Evolutionary conservation across 2,797 vertebrate genomes (phyloP).

Genomic region (Nothura maculosa): DNA sequence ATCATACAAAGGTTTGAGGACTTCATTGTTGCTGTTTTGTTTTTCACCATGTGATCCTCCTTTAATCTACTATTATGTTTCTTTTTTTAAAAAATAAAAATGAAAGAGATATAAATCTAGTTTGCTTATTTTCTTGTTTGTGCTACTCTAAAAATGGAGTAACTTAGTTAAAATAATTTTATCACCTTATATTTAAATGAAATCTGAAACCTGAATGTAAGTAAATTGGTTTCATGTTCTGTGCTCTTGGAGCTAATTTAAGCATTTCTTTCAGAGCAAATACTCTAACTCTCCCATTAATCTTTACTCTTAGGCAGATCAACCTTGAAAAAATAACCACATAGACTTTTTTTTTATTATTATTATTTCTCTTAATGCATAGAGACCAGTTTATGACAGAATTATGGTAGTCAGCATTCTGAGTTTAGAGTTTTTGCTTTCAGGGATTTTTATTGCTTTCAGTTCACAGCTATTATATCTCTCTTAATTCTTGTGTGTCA

Average conservation of each 20-base stretch:
- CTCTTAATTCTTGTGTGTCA: constrained; percentile 46
- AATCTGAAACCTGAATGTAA: not conserved
- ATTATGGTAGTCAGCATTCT: not conserved
- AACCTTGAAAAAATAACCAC: not conserved
- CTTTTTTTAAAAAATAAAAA: not conserved
- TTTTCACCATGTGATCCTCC: not conserved
- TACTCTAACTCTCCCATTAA: not conserved
- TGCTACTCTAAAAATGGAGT: not conserved
- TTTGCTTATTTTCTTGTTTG: not conserved
- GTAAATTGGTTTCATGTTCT: not conserved
- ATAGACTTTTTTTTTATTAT: not conserved
- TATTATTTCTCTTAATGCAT: not conserved
- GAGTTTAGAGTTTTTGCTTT: not conserved
- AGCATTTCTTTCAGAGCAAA: not conserved
- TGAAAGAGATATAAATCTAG: not conserved
- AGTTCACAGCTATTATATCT: constrained; percentile 44
- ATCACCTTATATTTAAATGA: not conserved
- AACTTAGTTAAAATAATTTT: not conserved
- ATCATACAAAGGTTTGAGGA: not conserved
- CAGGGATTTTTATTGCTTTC: not conserved
- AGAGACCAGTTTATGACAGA: not conserved
- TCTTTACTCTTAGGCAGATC: not conserved
- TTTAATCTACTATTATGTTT: not conserved
- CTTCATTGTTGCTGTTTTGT: not conserved
- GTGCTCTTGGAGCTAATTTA: not conserved